These are phyloP conservation scores for Rapana venosa DNA, from an alignment of 2,888 invertebrate genomes.

Conservation along the genomic window DNA sequence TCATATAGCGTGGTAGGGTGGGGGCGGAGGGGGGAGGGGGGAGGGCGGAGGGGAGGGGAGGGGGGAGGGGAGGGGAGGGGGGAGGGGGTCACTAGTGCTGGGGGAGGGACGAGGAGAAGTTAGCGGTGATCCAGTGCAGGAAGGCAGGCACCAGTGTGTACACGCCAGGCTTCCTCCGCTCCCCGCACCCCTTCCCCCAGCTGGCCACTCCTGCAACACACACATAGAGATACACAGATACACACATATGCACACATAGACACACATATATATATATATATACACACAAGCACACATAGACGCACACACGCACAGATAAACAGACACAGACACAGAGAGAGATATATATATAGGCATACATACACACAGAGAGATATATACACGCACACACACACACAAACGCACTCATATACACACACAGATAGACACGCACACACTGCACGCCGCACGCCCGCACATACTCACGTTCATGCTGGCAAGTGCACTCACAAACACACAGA, in stretches of 20 bases:
- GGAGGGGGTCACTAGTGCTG: background rate
- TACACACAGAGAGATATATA: background rate
- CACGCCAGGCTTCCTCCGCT: conserved; percentile 61
- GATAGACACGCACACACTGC: background rate
- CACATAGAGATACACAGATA: background rate
- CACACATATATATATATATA: background rate
- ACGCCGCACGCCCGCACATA: too few relatives aligned
- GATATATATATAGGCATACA: background rate
- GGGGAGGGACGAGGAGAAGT: background rate
- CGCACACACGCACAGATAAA: background rate
- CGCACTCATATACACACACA: background rate
- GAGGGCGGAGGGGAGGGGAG: background rate
- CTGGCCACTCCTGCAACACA: conserved; percentile 58
- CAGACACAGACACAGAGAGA: background rate
- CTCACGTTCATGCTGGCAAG: too few relatives aligned
- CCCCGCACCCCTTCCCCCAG: conserved; percentile 68
- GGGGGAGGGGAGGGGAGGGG: background rate
- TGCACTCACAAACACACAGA: background rate
- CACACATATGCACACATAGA: background rate
- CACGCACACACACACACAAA: background rate
- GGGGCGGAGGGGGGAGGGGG: background rate
- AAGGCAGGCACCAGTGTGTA: conserved; percentile 64
- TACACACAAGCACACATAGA: background rate
- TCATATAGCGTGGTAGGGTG: too few relatives aligned
- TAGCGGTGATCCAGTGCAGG: conserved; percentile 55